Percentiles rank a stretch among this genome's conserved stretches.
phyloP scores from a whole-genome alignment of 64 coral and sea anemone genomes.

The Stichodactyla helianthus region DNA sequence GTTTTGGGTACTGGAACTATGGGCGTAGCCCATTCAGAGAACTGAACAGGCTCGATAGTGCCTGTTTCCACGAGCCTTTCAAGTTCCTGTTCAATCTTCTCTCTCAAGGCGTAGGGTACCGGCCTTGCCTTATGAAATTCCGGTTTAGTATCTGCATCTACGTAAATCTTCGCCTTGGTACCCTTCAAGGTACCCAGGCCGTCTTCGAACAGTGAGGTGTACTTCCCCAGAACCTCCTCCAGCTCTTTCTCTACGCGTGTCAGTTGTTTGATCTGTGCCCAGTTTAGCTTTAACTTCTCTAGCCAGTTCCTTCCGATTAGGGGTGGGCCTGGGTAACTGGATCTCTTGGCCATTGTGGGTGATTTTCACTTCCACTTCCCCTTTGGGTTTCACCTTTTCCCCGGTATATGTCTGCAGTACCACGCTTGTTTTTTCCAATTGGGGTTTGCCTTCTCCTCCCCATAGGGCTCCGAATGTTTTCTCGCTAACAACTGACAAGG shows the following conservation, averaged over 20 bases:
- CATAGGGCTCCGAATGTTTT: background rate
- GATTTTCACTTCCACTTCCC: background rate
- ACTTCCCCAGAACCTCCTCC: slow-evolving; percentile 6
- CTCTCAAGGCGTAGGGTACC: no score
- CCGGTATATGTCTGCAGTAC: slow-evolving; percentile 20
- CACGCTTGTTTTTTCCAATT: slow-evolving; percentile 14
- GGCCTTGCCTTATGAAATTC: background rate
- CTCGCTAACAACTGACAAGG: slow-evolving; percentile 33
- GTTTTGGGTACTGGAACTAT: no score
- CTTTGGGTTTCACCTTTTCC: slow-evolving; percentile 40
- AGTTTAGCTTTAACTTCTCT: background rate
- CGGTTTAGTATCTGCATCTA: background rate
- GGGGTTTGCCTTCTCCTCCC: background rate
- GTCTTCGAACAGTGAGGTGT: background rate
- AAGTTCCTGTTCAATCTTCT: no score
- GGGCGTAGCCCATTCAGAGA: no score
- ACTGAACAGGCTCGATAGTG: no score
- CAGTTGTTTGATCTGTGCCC: background rate
- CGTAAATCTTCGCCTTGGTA: background rate
- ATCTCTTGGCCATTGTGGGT: background rate
- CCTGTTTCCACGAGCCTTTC: no score
- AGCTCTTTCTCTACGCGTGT: background rate
- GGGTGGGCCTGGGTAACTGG: background rate
- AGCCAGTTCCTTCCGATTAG: background rate
- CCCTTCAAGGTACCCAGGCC: slow-evolving; percentile 7